Evolutionary conservation across 2,797 vertebrate genomes (phyloP).

Genomic region (Pipistrellus kuhlii): DNA sequence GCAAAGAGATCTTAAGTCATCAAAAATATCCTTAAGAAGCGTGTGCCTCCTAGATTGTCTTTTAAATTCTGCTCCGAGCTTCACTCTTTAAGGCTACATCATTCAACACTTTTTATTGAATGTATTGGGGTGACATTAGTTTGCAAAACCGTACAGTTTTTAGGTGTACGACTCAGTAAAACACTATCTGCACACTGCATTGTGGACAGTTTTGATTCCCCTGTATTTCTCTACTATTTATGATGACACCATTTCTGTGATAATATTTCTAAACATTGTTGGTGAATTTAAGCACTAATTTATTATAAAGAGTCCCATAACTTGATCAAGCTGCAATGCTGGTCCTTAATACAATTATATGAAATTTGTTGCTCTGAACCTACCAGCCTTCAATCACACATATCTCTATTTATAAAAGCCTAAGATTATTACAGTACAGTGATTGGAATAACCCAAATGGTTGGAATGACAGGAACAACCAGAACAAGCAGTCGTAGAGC

Average conservation of each 20-base stretch:
- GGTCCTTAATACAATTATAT: not conserved
- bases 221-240: conserved; percentile 58
- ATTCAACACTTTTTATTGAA: conserved; percentile 1
- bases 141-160: not conserved
- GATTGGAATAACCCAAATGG: no score
- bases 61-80: conserved; percentile 42
- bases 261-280: not conserved
- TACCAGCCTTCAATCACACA: not conserved
- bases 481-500: no score
- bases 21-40: conserved; percentile 34
- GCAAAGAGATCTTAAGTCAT: conserved; percentile 80
- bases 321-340: not conserved
- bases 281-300: not conserved
- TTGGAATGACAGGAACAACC: no score
- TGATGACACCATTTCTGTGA: conserved; percentile 58
- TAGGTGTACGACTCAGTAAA: not conserved
- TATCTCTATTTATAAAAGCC: no score
- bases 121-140: not conserved
- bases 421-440: no score
- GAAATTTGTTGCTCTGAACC: not conserved
- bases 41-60: conserved; percentile 15
- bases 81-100: not conserved
- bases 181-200: not conserved
- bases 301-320: not conserved
- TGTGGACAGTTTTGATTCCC: not conserved